Evolutionary conservation across 1,140 invertebrate genomes (phyloP).

Genomic region (Monomorium pharaonis): DNA sequence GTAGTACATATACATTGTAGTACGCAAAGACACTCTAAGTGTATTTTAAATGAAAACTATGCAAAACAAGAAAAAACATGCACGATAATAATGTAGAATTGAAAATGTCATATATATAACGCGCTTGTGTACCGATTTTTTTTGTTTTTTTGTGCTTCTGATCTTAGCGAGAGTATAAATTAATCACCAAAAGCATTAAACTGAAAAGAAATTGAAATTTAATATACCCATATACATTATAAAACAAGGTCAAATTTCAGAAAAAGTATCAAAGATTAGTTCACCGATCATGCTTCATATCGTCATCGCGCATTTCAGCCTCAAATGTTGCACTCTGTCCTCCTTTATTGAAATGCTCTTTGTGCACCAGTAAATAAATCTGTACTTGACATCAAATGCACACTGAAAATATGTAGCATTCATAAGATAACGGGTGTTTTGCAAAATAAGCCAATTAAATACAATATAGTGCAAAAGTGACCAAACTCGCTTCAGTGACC

Average conservation of each 20-base stretch:
- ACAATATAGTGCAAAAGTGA: conserved; percentile 15
- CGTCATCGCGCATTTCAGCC: not conserved
- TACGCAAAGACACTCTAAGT: not conserved
- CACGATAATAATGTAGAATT: not conserved
- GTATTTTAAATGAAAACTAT: not conserved
- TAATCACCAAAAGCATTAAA: conserved; percentile 45
- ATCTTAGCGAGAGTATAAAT: conserved; percentile 1
- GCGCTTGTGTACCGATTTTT: not conserved
- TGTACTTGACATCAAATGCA: not conserved
- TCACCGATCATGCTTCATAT: conserved; percentile 3
- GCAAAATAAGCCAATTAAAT: conserved; percentile 25
- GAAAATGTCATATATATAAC: conserved; percentile 17
- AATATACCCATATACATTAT: not conserved
- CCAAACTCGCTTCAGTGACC: not conserved
- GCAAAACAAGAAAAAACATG: conserved; percentile 16
- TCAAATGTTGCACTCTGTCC: not conserved
- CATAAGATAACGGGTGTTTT: not conserved
- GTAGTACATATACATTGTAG: not conserved
- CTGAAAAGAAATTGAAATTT: conserved; percentile 50
- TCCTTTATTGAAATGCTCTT: not conserved
- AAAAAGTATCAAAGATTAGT: not conserved
- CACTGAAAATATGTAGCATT: conserved; percentile 29
- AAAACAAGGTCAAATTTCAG: conserved; percentile 8
- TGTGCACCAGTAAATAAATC: not conserved
- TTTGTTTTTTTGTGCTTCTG: conserved; percentile 22